These are phyloP conservation scores for Bombus terrestris DNA, from an alignment of 1,140 invertebrate species.

Conservation along the genomic window DNA sequence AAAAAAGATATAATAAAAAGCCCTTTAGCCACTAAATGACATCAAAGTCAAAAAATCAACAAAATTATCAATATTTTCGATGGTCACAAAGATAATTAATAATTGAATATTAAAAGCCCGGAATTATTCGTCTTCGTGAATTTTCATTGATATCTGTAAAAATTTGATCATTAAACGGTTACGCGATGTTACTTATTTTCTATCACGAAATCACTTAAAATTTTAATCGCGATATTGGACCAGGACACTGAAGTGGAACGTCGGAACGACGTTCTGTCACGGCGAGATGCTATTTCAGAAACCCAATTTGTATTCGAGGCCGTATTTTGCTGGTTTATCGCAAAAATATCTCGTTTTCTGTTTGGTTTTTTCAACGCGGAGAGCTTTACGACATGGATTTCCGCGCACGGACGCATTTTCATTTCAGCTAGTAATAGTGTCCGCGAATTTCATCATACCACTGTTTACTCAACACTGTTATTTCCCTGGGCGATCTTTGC, in stretches of 20 bases:
- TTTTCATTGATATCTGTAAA: too few species aligned
- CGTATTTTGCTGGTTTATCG: not conserved
- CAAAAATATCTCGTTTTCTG: not conserved
- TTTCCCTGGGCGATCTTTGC: slow-evolving; percentile 36
- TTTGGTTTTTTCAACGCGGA: not conserved
- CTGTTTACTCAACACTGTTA: slow-evolving; percentile 12
- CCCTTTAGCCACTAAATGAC: too few species aligned
- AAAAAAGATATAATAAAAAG: too few species aligned
- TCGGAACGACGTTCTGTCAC: not conserved
- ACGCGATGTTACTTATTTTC: too few species aligned
- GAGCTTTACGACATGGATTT: slow-evolving; percentile 34
- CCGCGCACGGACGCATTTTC: slow-evolving; percentile 32
- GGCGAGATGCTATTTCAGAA: not conserved
- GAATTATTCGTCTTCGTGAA: too few species aligned
- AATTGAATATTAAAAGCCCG: too few species aligned
- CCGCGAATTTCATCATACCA: slow-evolving; percentile 25
- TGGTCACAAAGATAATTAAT: too few species aligned
- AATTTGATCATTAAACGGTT: too few species aligned
- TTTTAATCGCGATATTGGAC: not conserved
- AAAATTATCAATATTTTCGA: too few species aligned
- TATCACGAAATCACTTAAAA: slow-evolving; percentile 2
- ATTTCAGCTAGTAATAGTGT: slow-evolving; percentile 31
- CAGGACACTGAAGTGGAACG: not conserved
- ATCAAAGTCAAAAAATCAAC: too few species aligned
- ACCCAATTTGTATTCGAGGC: not conserved